These are phyloP conservation scores for Neodon shergylaensis DNA, from an alignment of 2,113 vertebrate genomes.

Conservation along the genomic window DNA sequence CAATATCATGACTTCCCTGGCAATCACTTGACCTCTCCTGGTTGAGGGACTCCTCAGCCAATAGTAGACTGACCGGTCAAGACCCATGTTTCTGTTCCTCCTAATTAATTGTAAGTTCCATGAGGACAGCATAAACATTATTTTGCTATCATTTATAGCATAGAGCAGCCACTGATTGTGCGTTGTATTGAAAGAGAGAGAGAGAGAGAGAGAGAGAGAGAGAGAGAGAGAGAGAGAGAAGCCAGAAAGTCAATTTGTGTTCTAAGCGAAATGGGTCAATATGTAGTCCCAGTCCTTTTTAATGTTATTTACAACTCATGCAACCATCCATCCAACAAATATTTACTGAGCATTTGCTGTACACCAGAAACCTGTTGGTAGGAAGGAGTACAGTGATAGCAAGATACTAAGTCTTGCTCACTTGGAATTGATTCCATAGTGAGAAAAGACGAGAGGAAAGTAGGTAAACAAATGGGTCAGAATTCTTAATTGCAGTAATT, in stretches of 20 bases:
- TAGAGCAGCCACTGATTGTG: background rate
- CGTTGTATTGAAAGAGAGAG: background rate
- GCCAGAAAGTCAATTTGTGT: background rate
- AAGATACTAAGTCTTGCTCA: background rate
- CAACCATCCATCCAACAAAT: background rate
- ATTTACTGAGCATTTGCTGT: background rate
- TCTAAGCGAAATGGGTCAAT: slow-evolving; percentile 6
- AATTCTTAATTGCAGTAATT: background rate
- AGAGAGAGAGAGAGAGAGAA: background rate
- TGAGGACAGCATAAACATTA: background rate
- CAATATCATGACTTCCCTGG: background rate
- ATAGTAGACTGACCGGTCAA: background rate
- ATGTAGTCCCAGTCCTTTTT: background rate
- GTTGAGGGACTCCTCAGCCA: background rate
- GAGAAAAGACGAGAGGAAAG: background rate
- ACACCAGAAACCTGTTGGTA: background rate
- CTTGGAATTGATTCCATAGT: slow-evolving; percentile 17
- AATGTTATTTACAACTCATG: slow-evolving; percentile 7
- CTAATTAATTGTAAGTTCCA: background rate
- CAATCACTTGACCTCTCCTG: background rate
- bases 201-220: background rate
- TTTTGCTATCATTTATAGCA: background rate
- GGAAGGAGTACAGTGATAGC: background rate
- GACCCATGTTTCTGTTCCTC: background rate
- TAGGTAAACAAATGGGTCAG: slow-evolving; percentile 9